A percentile compares a stretch with the other conserved stretches of the same genome.
phyloP scores from a whole-genome alignment of 2,888 invertebrate genomes.

The Trichogramma evanescens region DNA sequence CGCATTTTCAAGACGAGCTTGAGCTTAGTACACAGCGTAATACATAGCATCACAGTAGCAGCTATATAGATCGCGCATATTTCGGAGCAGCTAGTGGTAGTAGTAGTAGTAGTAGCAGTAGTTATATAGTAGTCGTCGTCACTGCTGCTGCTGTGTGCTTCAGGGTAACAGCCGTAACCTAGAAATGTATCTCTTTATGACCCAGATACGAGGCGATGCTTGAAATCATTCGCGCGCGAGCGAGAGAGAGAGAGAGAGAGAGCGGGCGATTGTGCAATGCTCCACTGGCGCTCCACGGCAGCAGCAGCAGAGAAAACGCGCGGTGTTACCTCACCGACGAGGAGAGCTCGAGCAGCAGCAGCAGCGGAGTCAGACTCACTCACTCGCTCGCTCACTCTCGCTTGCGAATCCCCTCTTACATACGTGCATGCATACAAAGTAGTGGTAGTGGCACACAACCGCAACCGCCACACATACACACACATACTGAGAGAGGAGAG shows the following conservation, averaged over 20 bases:
- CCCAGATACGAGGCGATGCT: conserved; percentile 49
- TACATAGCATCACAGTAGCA: too few species aligned
- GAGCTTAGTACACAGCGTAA: too few species aligned
- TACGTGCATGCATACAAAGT: too few species aligned
- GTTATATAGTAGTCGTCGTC: too few species aligned
- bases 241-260: too few species aligned
- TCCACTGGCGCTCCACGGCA: conserved; percentile 20
- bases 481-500: too few species aligned
- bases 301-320: conserved; percentile 1
- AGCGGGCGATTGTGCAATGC: conserved; percentile 45
- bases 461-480: conserved; percentile 24
- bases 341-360: too few species aligned
- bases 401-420: conserved; percentile 24
- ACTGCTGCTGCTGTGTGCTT: conserved; percentile 26
- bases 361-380: conserved; percentile 27
- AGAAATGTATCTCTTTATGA: conserved; percentile 49
- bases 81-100: too few species aligned
- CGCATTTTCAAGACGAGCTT: too few species aligned
- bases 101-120: too few species aligned
- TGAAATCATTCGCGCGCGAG: conserved; percentile 42
- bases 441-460: conserved; percentile 40
- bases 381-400: conserved; percentile 8
- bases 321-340: conserved; percentile 38
- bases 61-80: too few species aligned
- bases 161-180: conserved; percentile 47